Conservation (phyloP, 2,113 vertebrate genomes). For the Monarcha castaneiventris region DNA sequence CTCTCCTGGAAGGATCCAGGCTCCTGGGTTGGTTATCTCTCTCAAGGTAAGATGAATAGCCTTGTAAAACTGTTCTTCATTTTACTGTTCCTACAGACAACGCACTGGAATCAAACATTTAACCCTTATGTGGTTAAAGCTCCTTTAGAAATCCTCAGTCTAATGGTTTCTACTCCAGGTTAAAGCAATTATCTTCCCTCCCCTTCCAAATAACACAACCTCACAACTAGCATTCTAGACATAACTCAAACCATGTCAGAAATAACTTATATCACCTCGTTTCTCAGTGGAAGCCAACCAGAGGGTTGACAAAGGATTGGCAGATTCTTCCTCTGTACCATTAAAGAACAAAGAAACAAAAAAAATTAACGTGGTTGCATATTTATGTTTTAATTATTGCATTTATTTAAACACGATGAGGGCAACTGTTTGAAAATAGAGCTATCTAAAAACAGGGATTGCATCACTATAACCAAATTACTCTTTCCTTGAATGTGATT, state of each 20-base stretch:
- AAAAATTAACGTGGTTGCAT: neutral
- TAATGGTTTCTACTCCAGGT: neutral
- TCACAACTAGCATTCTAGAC: neutral
- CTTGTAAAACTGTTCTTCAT: neutral
- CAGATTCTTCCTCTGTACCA: neutral
- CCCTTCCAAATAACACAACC: neutral
- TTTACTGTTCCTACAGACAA: neutral
- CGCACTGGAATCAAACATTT: neutral
- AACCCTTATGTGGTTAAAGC: neutral
- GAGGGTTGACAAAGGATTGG: neutral
- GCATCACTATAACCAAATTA: neutral
- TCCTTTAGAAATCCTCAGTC: neutral
- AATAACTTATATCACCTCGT: neutral
- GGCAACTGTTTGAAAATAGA: neutral
- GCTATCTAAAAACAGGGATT: neutral
- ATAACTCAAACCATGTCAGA: neutral
- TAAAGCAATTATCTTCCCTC: neutral
- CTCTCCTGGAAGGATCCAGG: neutral
- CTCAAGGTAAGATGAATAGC: neutral
- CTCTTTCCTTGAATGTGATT: neutral
- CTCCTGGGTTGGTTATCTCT: neutral
- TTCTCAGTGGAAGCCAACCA: neutral
- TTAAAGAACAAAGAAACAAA: neutral
- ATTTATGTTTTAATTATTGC: neutral
- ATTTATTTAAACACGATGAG: neutral